phyloP scores from a whole-genome alignment of 1,140 invertebrate species.

The Acromyrmex heyeri region DNA sequence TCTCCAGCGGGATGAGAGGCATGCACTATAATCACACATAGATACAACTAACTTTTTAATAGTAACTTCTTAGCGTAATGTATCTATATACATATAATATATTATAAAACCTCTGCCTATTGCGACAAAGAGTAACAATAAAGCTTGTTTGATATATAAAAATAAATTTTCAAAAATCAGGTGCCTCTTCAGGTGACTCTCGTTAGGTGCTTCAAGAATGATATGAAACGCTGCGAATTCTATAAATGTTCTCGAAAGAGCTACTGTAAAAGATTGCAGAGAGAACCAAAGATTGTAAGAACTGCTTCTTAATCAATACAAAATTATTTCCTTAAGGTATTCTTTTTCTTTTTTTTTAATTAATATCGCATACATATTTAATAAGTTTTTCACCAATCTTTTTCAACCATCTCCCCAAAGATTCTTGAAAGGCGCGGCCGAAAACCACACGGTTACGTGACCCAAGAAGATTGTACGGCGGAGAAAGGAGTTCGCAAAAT shows the following conservation, averaged over 20 bases:
- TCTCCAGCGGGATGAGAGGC: slow-evolving; percentile 7
- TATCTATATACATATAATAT: slow-evolving; percentile 75
- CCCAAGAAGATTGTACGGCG: slow-evolving; percentile 41
- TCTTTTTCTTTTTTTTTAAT: not conserved
- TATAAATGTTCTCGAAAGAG: slow-evolving; percentile 23
- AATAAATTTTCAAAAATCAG: slow-evolving; percentile 4
- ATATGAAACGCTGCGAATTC: not conserved
- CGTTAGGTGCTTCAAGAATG: not conserved
- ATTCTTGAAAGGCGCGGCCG: slow-evolving; percentile 44
- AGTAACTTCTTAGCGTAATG: slow-evolving; percentile 78
- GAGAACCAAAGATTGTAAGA: not conserved
- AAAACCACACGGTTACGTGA: slow-evolving; percentile 63
- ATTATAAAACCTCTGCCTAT: slow-evolving; percentile 63
- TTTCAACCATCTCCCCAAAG: not conserved
- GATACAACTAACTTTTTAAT: slow-evolving; percentile 81
- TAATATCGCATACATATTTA: slow-evolving; percentile 45
- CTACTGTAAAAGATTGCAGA: not conserved
- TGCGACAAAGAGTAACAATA: slow-evolving; percentile 52
- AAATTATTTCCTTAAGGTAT: not conserved
- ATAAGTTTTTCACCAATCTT: slow-evolving; percentile 41
- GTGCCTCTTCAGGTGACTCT: not conserved
- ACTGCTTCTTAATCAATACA: slow-evolving; percentile 22
- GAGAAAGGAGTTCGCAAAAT: slow-evolving; percentile 58
- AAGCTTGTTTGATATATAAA: slow-evolving; percentile 41
- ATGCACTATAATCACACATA: slow-evolving; percentile 49